Base-by-base conservation (phyloP, 2,888 invertebrate species). In the Gymnoscelis rufifasciata region DNA sequence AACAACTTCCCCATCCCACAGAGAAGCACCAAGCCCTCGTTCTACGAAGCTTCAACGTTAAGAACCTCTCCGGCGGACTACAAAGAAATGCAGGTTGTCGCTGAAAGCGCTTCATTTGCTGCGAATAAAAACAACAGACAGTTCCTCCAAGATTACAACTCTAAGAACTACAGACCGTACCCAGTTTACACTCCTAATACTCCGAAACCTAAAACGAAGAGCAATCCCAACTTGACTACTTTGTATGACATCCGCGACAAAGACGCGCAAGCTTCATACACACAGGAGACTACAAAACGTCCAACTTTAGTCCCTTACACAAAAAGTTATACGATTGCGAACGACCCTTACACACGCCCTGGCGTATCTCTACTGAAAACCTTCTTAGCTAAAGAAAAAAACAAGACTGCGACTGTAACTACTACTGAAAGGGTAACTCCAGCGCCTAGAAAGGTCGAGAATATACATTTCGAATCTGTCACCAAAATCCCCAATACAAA, bases 31-130 rank as follows among this genome's bases (percentile, higher is more conserved):
- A 52, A 66, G 5, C 69, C 83, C 0, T 69, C 78, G 3, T 83
- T 74, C 47, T 69, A 71, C 1, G 87, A 88, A 41, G 68, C 74
- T 1, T 74, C 82, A 1, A 74, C 79, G 0, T 75, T 74, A 29
- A 79, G 74, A 62, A 73, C 71, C n/a, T 76, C 81, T 8, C 72
- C 82, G 0, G 79, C 80, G 3, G 89, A 89, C 46, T 65, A 75
- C 23, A 88, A 77, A 50, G 93, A 94, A 74, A 90, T 90, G 66
- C 94, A 94, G 69, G 90, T 92, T 1, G 90, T 92, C 0, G 94
- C 95, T 6, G 95, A 95, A 75, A 92, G 93, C 5, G 93, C 93
- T 0, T 94, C 95, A 0, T 95, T 95, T 66, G 91, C 91, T 1
- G 91, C 91, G 1, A 90, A 91, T 28, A 87, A 83, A 43, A 86